Evolutionary conservation across 1,140 invertebrate species (phyloP).

Genomic region (Parapsyche elsis): DNA sequence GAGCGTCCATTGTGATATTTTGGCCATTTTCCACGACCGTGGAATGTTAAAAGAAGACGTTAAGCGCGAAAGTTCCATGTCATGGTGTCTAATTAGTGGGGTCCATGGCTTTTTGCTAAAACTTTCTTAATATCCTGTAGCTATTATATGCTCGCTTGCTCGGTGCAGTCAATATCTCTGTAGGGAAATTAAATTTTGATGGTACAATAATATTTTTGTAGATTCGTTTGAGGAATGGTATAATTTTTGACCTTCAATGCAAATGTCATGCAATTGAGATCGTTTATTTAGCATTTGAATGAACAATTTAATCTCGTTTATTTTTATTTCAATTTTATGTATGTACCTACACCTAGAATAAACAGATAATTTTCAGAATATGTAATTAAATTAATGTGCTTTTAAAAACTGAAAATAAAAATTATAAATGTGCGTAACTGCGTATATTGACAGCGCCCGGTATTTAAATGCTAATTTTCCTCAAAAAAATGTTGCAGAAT

Average conservation of each 20-base stretch:
- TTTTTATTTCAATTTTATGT: too few species aligned
- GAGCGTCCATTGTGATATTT: neutral
- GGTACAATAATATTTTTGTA: too few species aligned
- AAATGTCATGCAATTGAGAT: too few species aligned
- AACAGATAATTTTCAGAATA: too few species aligned
- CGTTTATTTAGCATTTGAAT: too few species aligned
- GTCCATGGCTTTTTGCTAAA: slow-evolving; percentile 39
- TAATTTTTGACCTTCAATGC: too few species aligned
- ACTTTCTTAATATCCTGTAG: slow-evolving; percentile 48
- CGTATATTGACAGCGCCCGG: slow-evolving; percentile 25
- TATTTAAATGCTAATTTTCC: slow-evolving; percentile 45
- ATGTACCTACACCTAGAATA: too few species aligned
- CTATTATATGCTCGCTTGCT: slow-evolving; percentile 39
- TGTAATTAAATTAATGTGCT: neutral
- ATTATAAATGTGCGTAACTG: neutral
- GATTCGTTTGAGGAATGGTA: too few species aligned
- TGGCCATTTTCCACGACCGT: neutral
- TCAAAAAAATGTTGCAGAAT: slow-evolving; percentile 18
- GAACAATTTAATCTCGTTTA: too few species aligned
- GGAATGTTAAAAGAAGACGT: slow-evolving; percentile 19
- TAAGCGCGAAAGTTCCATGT: slow-evolving; percentile 41
- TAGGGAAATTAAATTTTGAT: too few species aligned
- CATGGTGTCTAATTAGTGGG: slow-evolving; percentile 43
- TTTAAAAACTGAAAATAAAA: neutral
- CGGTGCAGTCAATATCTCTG: slow-evolving; percentile 15